Base-by-base conservation (phyloP, 2,113 vertebrate species). In the Entelurus aequoreus region DNA sequence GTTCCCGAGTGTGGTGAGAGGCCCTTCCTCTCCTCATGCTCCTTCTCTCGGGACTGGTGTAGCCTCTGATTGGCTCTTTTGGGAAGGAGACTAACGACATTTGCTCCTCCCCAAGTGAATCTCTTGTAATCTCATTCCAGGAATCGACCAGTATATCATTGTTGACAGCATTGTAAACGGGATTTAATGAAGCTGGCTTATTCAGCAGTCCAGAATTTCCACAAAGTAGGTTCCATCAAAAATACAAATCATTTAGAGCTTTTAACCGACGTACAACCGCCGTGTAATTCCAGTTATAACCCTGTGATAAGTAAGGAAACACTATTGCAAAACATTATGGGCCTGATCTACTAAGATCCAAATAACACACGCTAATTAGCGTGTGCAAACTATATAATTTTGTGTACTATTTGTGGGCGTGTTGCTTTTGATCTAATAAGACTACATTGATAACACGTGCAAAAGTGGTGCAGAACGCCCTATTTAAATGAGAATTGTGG, bases 1-100 rank as follows among this genome's bases (percentile, higher is more conserved):
- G 0, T 8, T 3, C 8, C 1, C 1, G 57, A 81, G 54, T 91
- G 75, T 75, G 85, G 94, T 97, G 91, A 96, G 93, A 66, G 16
- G 63, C 62, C 4, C 8, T 51, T 51, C 65, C 50, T 38, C 4
- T 13, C 60, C 59, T 65, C 60, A 65, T 67, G 55, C 9, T 64
- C 63, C 59, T 72, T 21, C 14, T 72, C 57, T 78, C 15, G 48
- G 63, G 60, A 60, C 60, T 73, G 65, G 55, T 72, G 69, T 76
- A 4, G 10, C 42, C 10, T 44, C 42, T 44, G 42, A 46, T 46
- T 46, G 54, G 54, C 55, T 75, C 44, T 50, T 69, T 59, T 65
- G 73, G 70, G 67, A 55, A 77, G 62, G 66, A 76, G 55, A 73
- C 38, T 10, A 63, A 64, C 60, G 8, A 71, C 37, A 9, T 79